Evolutionary conservation across 35 echinoderm and acorn worm species (phyloP), one percentile per base, ranked within the genome.

Genomic region (Anneissia japonica): DNA sequence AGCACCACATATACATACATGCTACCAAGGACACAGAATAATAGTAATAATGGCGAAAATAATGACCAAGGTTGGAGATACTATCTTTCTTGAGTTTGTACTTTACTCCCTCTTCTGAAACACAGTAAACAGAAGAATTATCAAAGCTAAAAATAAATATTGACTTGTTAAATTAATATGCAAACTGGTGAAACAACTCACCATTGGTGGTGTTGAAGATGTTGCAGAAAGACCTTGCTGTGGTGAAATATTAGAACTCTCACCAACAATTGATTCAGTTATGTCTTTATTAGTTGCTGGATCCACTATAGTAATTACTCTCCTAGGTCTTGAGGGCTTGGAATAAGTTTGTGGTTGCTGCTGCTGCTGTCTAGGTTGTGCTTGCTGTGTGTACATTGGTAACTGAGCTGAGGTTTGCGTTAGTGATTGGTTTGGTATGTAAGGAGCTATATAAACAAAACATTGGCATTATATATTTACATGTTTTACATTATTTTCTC

Each of bases 251-350:
- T 29, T 51, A 12, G 81, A 39, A 26, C 37, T 39, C 30, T 95
- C 93, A 30, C 93, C 39, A 64, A 95, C 75, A 10, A 95, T 76
- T 14, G 86, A 45, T 16, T 95, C 93, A 39, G 93, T 95, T 30
- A 95, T 38, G 74, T 95, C 93, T 88, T 89, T 81, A 33, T 83
- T 87, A 29, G 89, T 89, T 19, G 82, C 86, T 23, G 93, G 93
- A 39, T 95, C 93, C 30, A 88, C 79, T 30, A 95, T 95, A 32
- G 82, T 87, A 4, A 95, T 84, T 28, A 91, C 21, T 81, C 6
- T 76, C 89, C 56, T 85, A 88, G 16, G 85, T 91, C 55, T 79
- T 76, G 80, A 81, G 34, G 82, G 88, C n/a, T 89, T 37, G 26
- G 10, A 33, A 46, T 38, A 56, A 23, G 46, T 26, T n/a, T n/a